A percentile compares a stretch with the other conserved stretches of the same genome.
These are phyloP conservation scores for Pyrgus malvae DNA, from an alignment of 2,888 invertebrate genomes.

Conservation along the genomic window DNA sequence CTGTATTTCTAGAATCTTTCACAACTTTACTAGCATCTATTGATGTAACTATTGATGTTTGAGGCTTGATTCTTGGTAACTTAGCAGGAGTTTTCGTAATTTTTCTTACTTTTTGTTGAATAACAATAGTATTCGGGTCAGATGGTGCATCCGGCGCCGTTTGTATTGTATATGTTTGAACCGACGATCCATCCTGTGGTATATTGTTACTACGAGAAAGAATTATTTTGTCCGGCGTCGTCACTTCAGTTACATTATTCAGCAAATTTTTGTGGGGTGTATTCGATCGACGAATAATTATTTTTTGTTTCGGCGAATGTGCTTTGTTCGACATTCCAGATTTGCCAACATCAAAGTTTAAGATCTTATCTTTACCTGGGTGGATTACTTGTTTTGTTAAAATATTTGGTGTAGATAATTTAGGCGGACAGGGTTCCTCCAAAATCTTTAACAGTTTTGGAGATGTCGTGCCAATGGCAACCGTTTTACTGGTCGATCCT, in stretches of 20 bases:
- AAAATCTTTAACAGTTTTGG: constrained; percentile 82
- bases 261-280: constrained; percentile 57
- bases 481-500: constrained; percentile 42
- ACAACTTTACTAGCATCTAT: constrained; percentile 47
- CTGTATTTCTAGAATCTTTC: constrained; percentile 39
- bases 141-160: constrained; percentile 56
- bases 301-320: constrained; percentile 65
- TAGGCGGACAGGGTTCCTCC: constrained; percentile 70
- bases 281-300: constrained; percentile 67
- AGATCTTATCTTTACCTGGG: constrained; percentile 68
- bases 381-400: constrained; percentile 57
- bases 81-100: constrained; percentile 58
- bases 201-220: constrained; percentile 59
- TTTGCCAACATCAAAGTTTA: constrained; percentile 72
- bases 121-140: constrained; percentile 63
- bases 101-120: constrained; percentile 68
- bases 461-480: constrained; percentile 65
- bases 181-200: constrained; percentile 57
- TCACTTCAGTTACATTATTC: constrained; percentile 58
- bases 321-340: constrained; percentile 51
- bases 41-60: constrained; percentile 54
- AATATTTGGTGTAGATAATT: constrained; percentile 47
- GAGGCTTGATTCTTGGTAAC: constrained; percentile 62
- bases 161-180: constrained; percentile 73
- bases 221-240: constrained; percentile 68